Percentiles rank a stretch among this genome's conserved stretches.
These are phyloP conservation scores for Timema podura DNA, from an alignment of 2,888 invertebrate species.

Conservation along the genomic window DNA sequence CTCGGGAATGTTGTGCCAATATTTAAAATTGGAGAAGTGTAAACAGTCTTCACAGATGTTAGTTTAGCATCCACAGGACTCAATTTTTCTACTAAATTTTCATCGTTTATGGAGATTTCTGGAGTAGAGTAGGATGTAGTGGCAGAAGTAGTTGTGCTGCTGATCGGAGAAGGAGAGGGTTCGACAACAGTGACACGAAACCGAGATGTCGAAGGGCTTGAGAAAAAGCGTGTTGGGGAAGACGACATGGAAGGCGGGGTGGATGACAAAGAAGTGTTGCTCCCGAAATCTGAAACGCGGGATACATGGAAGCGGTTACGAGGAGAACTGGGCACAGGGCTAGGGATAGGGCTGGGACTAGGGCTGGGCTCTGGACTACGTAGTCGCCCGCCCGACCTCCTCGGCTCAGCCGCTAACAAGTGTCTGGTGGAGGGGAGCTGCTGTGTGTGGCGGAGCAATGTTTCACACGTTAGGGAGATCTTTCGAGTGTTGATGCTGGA, in stretches of 20 bases:
- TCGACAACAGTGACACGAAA: conserved; percentile 45
- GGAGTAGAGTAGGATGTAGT: conserved; percentile 45
- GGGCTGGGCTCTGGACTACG: conserved; percentile 64
- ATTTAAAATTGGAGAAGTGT: not conserved
- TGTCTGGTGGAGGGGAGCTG: conserved; percentile 35
- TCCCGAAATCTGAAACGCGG: not conserved
- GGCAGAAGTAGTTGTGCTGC: conserved; percentile 32
- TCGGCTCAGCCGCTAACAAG: conserved; percentile 41
- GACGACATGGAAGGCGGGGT: conserved; percentile 27
- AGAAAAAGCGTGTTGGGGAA: conserved; percentile 29
- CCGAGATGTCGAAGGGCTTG: conserved; percentile 34
- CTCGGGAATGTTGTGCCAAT: not conserved
- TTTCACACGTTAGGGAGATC: conserved; percentile 69
- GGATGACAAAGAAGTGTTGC: conserved; percentile 2
- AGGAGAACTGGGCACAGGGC: conserved; percentile 58
- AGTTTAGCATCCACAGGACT: not conserved
- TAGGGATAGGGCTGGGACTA: conserved; percentile 61
- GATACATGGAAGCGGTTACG: conserved; percentile 43
- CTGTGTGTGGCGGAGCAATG: conserved; percentile 41
- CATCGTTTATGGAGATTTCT: conserved; percentile 6
- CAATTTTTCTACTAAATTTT: not conserved
- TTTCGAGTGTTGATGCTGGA: conserved; percentile 52
- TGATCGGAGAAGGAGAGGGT: conserved; percentile 34
- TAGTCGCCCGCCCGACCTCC: conserved; percentile 51
- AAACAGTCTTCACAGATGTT: not conserved